Percentiles rank a stretch among this genome's conserved stretches.
phyloP scores from a whole-genome alignment of 2,113 vertebrate species.

The Ranitomeya imitator region DNA sequence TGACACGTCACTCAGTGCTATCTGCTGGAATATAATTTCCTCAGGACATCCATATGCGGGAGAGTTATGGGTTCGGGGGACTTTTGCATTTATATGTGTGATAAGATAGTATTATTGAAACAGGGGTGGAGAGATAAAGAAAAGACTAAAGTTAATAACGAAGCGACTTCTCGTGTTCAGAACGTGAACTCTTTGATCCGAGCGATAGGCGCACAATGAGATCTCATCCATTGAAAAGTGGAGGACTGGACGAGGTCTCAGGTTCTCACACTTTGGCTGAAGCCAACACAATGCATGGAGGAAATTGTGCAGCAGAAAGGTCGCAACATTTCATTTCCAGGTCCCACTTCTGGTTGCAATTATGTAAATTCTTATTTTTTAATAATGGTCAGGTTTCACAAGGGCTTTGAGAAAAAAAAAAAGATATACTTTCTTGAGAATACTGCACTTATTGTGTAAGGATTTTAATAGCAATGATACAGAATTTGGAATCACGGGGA shows the following conservation, averaged over 20 bases:
- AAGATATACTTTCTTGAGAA: not conserved
- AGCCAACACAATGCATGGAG: constrained; percentile 74
- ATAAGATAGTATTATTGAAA: constrained; percentile 37
- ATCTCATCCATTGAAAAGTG: not conserved
- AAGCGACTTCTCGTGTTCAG: constrained; percentile 6
- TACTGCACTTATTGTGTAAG: constrained; percentile 32
- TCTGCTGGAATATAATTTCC: not conserved
- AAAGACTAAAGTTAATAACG: not conserved
- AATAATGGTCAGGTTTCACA: constrained; percentile 70
- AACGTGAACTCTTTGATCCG: constrained; percentile 14
- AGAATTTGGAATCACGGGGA: not conserved
- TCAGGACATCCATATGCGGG: not conserved
- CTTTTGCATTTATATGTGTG: not conserved
- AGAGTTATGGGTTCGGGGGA: not conserved
- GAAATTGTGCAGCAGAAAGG: constrained; percentile 76
- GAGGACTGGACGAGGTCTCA: not conserved
- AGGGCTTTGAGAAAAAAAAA: not conserved
- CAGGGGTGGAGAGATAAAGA: not conserved
- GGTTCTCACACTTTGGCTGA: constrained; percentile 76
- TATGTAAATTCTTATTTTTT: constrained; percentile 72
- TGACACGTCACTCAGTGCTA: not conserved
- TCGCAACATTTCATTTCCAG: constrained; percentile 82
- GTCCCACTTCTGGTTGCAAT: constrained; percentile 82
- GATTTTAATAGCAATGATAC: not conserved
- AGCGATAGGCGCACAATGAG: constrained; percentile 3